A percentile compares a stretch with the other conserved stretches of the same genome.
These are phyloP conservation scores for Hypena proboscidalis DNA, from an alignment of 2,888 invertebrate species.

Conservation along the genomic window DNA sequence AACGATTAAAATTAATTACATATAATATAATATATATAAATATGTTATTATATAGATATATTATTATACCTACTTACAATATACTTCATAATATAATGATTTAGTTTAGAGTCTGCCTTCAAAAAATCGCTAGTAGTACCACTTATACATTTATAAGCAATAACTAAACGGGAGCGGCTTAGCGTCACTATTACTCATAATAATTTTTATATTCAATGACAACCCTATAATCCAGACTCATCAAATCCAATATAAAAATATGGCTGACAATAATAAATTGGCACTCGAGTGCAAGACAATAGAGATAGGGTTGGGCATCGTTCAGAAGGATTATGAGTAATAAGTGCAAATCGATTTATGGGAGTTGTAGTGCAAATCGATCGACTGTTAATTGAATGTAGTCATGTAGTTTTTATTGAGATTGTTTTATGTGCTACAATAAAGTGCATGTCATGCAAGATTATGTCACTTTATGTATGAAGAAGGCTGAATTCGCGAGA, in stretches of 20 bases:
- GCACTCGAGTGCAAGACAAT: constrained; percentile 59
- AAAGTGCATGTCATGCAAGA: no score
- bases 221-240: constrained; percentile 55
- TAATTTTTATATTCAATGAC: constrained; percentile 32
- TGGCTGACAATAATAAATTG: constrained; percentile 73
- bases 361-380: constrained; percentile 17
- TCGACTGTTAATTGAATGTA: constrained; percentile 12
- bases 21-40: no score
- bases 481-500: no score
- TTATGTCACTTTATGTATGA: no score
- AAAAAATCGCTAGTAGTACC: constrained; percentile 14
- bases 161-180: no score
- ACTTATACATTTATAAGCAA: no score
- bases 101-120: no score
- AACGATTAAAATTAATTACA: no score
- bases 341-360: constrained; percentile 27
- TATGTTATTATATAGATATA: no score
- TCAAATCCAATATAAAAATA: constrained; percentile 68
- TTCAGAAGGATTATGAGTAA: constrained; percentile 54
- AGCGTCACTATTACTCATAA: constrained; percentile 11
- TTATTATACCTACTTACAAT: no score
- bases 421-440: not conserved
- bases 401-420: constrained; percentile 12
- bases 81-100: no score
- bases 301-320: constrained; percentile 69